A percentile compares a stretch with the other conserved stretches of the same genome.
phyloP scores from a whole-genome alignment of 2,888 invertebrate species.

The Agonum fuliginosum region DNA sequence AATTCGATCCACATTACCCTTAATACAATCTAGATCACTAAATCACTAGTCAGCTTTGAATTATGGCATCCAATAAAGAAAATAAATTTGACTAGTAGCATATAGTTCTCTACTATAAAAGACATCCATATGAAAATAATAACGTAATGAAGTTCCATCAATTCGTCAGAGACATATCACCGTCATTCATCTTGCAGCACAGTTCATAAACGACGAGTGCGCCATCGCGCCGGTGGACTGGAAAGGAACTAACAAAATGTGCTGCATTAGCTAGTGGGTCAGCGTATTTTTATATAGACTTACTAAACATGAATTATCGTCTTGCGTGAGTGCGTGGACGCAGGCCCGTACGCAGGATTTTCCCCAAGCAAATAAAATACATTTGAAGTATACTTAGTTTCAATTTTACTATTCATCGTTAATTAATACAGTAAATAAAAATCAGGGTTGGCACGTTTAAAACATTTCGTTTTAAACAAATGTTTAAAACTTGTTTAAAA shows the following conservation, averaged over 20 bases:
- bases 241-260: conserved; percentile 20
- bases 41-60: neutral
- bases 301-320: conserved; percentile 42
- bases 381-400: too few relatives aligned
- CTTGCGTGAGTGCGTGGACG: conserved; percentile 18
- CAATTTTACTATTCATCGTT: too few relatives aligned
- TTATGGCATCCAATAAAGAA: conserved; percentile 11
- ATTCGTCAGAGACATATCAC: conserved; percentile 26
- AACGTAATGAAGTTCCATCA: conserved; percentile 40
- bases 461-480: too few relatives aligned
- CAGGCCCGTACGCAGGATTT: neutral
- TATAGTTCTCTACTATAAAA: conserved; percentile 13
- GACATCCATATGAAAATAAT: conserved; percentile 36
- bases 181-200: conserved; percentile 22
- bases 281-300: conserved; percentile 34
- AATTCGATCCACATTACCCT: neutral
- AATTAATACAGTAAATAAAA: too few relatives aligned
- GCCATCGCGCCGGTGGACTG: neutral
- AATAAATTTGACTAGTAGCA: conserved; percentile 41
- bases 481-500: too few relatives aligned
- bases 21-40: conserved; percentile 1
- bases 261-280: conserved; percentile 25
- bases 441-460: too few relatives aligned
- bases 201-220: neutral
- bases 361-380: neutral